These are phyloP conservation scores for Petrocephalus zakoni DNA, from an alignment of 2,113 vertebrate species.

Conservation along the genomic window DNA sequence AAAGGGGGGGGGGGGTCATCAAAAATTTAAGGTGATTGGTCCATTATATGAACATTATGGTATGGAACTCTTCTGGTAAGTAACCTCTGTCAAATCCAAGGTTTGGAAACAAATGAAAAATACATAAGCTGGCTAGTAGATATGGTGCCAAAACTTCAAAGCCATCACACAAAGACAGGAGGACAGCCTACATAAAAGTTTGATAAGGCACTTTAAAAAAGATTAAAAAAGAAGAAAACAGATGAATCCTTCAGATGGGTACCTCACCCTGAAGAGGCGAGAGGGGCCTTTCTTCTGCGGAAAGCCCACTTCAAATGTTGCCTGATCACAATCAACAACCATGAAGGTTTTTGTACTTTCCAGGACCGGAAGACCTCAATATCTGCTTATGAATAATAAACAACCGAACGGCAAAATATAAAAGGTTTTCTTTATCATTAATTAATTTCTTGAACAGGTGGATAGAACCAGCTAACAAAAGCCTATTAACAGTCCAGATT, in stretches of 20 bases:
- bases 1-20: not conserved
- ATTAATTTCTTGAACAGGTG: constrained; percentile 51
- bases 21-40: not conserved
- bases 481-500: constrained; percentile 29
- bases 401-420: constrained; percentile 46
- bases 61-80: not conserved
- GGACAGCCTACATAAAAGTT: constrained; percentile 47
- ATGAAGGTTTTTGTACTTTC: constrained; percentile 53
- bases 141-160: constrained; percentile 54
- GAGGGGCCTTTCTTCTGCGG: constrained; percentile 46
- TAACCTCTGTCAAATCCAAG: constrained; percentile 25
- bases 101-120: constrained; percentile 50
- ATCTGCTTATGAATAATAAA: constrained; percentile 81
- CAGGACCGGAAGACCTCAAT: constrained; percentile 53
- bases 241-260: constrained; percentile 45
- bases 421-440: constrained; percentile 41
- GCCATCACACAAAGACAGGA: constrained; percentile 49
- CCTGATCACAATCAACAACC: constrained; percentile 63
- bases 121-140: constrained; percentile 51
- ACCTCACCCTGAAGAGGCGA: constrained; percentile 49
- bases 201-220: constrained; percentile 58
- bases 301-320: constrained; percentile 65
- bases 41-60: not conserved
- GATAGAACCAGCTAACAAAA: constrained; percentile 35
- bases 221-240: constrained; percentile 58